phyloP scores from a whole-genome alignment of 2,797 vertebrate species.

The Diglossa cyanea region DNA sequence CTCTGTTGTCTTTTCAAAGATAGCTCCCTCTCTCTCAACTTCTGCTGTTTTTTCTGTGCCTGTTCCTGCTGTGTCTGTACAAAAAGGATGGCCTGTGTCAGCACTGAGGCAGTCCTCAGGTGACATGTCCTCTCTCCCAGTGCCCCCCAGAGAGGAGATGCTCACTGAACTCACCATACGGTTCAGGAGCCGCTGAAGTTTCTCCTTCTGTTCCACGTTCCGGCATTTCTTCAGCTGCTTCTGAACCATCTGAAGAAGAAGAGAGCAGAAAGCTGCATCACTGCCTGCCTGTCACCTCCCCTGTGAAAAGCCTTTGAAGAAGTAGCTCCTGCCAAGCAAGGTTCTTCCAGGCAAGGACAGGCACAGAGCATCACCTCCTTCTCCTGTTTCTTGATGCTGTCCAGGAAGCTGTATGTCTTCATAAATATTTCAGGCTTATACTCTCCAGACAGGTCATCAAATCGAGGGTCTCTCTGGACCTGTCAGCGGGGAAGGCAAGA shows the following conservation, averaged over 20 bases:
- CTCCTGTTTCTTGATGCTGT: slow-evolving; percentile 80
- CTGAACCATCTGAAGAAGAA: slow-evolving; percentile 77
- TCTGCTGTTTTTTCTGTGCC: slow-evolving; percentile 73
- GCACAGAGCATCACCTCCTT: slow-evolving; percentile 76
- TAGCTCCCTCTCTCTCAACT: slow-evolving; percentile 80
- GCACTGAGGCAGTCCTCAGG: not conserved
- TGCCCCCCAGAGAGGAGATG: not conserved
- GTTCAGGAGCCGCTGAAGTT: slow-evolving; percentile 84
- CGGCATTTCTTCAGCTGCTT: slow-evolving; percentile 82
- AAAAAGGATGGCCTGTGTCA: not conserved
- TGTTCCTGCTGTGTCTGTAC: slow-evolving; percentile 87
- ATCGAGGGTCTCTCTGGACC: slow-evolving; percentile 88
- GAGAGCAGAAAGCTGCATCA: not conserved
- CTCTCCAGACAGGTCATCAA: slow-evolving; percentile 92
- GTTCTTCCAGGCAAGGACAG: not conserved
- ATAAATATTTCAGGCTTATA: slow-evolving; percentile 90
- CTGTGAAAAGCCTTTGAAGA: not conserved
- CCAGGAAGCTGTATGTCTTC: slow-evolving; percentile 88
- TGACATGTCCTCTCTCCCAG: not conserved
- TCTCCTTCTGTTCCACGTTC: slow-evolving; percentile 65
- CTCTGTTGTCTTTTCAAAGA: slow-evolving; percentile 83
- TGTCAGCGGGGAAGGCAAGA: slow-evolving; percentile 49
- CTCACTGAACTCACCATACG: slow-evolving; percentile 80
- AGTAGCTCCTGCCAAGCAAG: not conserved
- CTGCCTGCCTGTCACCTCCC: not conserved